A percentile compares a stretch with the other conserved stretches of the same genome.
These are phyloP conservation scores for Limenitis camilla DNA, from an alignment of 2,888 invertebrate genomes.

Conservation along the genomic window DNA sequence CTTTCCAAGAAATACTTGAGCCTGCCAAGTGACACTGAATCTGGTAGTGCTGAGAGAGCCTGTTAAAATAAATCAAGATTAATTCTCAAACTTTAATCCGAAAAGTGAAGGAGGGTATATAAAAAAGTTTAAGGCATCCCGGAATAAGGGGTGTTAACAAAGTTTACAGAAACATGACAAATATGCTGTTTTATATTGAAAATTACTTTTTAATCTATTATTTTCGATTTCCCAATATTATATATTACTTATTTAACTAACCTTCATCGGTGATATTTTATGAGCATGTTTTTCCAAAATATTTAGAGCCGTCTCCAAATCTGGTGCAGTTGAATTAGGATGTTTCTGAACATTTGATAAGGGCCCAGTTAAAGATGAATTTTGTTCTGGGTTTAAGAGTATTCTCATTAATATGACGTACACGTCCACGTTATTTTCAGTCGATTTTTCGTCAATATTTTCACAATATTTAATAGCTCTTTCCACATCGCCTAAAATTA, in stretches of 20 bases:
- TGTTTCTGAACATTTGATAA: slow-evolving; percentile 65
- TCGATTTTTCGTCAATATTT: slow-evolving; percentile 73
- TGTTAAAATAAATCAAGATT: slow-evolving; percentile 29
- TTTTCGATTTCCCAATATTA: not conserved
- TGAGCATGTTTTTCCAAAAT: slow-evolving; percentile 89
- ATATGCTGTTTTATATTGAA: too few species aligned
- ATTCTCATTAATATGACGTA: slow-evolving; percentile 77
- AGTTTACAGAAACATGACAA: too few species aligned
- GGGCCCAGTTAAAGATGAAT: slow-evolving; percentile 51
- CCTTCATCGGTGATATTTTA: slow-evolving; percentile 88
- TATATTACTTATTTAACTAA: slow-evolving; percentile 36
- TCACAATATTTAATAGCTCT: slow-evolving; percentile 91
- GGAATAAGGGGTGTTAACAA: too few species aligned
- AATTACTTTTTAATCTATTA: too few species aligned
- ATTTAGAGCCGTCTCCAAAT: slow-evolving; percentile 85
- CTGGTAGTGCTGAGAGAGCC: slow-evolving; percentile 86
- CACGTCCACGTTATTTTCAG: slow-evolving; percentile 64
- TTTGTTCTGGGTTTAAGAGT: slow-evolving; percentile 54
- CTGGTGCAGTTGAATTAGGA: slow-evolving; percentile 79
- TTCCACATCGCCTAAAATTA: slow-evolving; percentile 78
- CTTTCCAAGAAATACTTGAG: slow-evolving; percentile 86
- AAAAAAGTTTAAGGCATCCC: too few species aligned
- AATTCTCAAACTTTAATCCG: too few species aligned
- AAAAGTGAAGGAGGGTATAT: too few species aligned
- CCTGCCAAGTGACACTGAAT: slow-evolving; percentile 82